phyloP scores from a whole-genome alignment of 2,113 vertebrate species.

The Maccullochella peelii region DNA sequence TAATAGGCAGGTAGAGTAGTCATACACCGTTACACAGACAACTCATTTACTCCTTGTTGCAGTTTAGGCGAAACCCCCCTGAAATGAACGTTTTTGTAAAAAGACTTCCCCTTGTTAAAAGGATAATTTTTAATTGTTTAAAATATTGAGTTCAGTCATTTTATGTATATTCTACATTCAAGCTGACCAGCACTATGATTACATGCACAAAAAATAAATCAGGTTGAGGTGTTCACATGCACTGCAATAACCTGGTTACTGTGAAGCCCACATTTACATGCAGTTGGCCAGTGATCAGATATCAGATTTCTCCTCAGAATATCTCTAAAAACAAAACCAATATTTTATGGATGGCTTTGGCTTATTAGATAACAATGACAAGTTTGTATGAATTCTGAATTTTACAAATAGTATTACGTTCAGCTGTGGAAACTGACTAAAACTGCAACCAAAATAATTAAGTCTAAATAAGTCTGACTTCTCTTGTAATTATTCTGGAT shows the following conservation, averaged over 20 bases:
- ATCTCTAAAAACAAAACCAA: background rate
- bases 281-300: background rate
- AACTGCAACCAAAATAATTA: too few species aligned
- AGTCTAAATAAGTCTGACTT: too few species aligned
- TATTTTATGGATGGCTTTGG: background rate
- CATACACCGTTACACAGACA: constrained; percentile 25
- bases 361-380: background rate
- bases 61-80: constrained; percentile 10
- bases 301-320: background rate
- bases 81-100: constrained; percentile 7
- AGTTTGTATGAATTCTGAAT: background rate
- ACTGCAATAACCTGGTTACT: background rate
- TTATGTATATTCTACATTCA: background rate
- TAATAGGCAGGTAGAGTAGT: constrained; percentile 63
- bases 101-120: constrained; percentile 10
- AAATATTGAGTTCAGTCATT: constrained; percentile 8
- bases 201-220: background rate
- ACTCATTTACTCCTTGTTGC: constrained; percentile 32
- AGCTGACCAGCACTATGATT: background rate
- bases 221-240: background rate
- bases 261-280: background rate
- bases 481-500: background rate
- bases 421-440: too few species aligned
- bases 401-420: background rate
- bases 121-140: constrained; percentile 3